Conservation (phyloP, 2,888 invertebrate species). For the Ptychoptera albimana region DNA sequence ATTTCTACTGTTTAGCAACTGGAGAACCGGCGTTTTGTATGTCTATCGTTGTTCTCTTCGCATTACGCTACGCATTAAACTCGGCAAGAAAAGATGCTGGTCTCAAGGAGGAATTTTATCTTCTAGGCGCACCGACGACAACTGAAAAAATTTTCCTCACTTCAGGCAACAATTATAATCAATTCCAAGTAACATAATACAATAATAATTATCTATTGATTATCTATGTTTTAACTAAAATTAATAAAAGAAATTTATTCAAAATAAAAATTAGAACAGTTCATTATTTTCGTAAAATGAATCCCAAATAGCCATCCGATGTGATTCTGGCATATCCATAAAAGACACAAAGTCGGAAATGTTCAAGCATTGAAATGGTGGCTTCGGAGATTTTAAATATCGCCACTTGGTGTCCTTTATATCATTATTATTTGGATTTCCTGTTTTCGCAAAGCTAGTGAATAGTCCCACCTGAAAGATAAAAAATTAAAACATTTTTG, state of each 20-base stretch:
- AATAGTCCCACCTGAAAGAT: constrained; percentile 17
- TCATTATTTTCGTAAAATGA: constrained; percentile 18
- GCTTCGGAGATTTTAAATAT: constrained; percentile 2
- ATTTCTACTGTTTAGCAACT: constrained; percentile 17
- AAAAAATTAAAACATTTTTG: too few species aligned
- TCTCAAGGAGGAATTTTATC: constrained; percentile 28
- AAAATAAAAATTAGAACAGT: neutral
- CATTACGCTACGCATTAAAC: constrained; percentile 35
- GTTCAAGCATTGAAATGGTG: constrained; percentile 20
- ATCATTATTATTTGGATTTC: constrained; percentile 21
- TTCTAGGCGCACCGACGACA: constrained; percentile 21
- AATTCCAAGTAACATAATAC: neutral
- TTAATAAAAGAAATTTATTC: neutral
- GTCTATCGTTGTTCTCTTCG: constrained; percentile 24
- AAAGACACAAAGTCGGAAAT: constrained; percentile 18
- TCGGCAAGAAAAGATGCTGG: constrained; percentile 35
- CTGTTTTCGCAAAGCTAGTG: constrained; percentile 23
- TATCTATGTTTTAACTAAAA: too few species aligned
- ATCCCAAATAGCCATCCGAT: constrained; percentile 21
- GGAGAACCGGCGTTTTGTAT: constrained; percentile 22
- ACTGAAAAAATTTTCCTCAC: constrained; percentile 19
- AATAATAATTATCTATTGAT: too few species aligned
- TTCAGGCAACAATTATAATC: constrained; percentile 13
- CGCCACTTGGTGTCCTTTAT: constrained; percentile 7
- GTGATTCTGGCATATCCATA: constrained; percentile 20